Percentiles rank a stretch among this genome's conserved stretches.
Conservation (phyloP, 2,888 invertebrate species). For the Alcis repandata region DNA sequence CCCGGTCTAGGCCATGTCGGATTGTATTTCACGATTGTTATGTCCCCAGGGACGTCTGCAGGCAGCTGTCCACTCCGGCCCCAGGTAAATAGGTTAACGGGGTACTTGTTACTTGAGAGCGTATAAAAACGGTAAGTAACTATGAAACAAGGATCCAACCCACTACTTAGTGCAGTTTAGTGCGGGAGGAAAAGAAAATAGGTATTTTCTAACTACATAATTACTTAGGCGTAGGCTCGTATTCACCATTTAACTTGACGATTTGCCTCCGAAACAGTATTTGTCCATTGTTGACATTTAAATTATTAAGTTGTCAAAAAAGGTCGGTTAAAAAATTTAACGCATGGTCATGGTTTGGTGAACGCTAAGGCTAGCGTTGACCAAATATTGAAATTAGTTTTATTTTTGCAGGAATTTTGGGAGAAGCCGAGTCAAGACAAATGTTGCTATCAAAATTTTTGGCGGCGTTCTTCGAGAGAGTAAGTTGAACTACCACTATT, state of each 20-base stretch:
- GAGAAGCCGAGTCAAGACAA: slow-evolving; percentile 60
- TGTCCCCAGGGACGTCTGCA: slow-evolving; percentile 68
- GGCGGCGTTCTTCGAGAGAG: slow-evolving; percentile 80
- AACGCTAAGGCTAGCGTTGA: too few species aligned
- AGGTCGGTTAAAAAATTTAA: too few species aligned
- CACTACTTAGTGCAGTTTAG: not conserved
- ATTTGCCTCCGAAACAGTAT: too few species aligned
- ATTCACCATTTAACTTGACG: too few species aligned
- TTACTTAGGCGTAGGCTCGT: too few species aligned
- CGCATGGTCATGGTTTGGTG: too few species aligned
- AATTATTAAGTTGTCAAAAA: too few species aligned
- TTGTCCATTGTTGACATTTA: too few species aligned
- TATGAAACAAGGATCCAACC: too few species aligned
- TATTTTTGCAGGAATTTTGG: slow-evolving; percentile 55
- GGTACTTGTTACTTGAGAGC: slow-evolving; percentile 8
- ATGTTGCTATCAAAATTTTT: slow-evolving; percentile 71
- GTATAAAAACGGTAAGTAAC: slow-evolving; percentile 3
- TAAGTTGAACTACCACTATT: slow-evolving; percentile 39
- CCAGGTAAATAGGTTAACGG: slow-evolving; percentile 55
- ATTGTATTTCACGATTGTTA: slow-evolving; percentile 38
- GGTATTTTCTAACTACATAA: too few species aligned
- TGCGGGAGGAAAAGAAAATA: too few species aligned
- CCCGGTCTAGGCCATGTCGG: slow-evolving; percentile 7
- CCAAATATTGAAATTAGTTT: not conserved
- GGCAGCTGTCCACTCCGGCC: slow-evolving; percentile 62